phyloP scores from a whole-genome alignment of 2,113 vertebrate genomes.

The Mus spicilegus region DNA sequence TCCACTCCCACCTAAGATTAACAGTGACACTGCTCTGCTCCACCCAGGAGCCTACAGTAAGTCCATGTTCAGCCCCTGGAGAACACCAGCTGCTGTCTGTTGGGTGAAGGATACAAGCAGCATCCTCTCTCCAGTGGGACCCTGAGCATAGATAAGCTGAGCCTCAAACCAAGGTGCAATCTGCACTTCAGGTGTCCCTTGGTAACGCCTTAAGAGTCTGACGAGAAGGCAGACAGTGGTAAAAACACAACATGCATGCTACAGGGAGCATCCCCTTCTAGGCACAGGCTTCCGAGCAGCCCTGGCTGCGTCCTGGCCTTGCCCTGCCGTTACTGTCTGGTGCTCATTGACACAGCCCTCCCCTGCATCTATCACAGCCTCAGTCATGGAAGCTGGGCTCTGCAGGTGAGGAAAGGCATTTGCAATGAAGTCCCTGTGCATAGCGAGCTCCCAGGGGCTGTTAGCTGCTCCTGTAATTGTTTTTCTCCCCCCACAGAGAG shows the following conservation, averaged over 20 bases:
- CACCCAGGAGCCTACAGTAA: not conserved
- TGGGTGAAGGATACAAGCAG: not conserved
- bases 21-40: not conserved
- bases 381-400: not conserved
- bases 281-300: not conserved
- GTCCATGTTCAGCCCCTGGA: fast-evolving
- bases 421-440: fast-evolving
- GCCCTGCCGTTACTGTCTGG: not conserved
- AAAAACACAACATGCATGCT: not conserved
- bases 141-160: not conserved
- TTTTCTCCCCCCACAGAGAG: not conserved
- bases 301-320: fast-evolving
- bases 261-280: not conserved
- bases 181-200: not conserved
- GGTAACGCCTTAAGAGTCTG: not conserved
- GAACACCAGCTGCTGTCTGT: not conserved
- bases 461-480: not conserved
- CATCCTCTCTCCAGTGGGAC: not conserved
- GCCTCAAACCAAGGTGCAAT: not conserved
- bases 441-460: not conserved
- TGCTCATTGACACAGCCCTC: fast-evolving
- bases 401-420: not conserved
- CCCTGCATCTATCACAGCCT: fast-evolving
- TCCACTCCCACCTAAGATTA: not conserved
- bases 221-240: not conserved